Conservation (phyloP, 1,140 invertebrate genomes). For the Leptinotarsa texana region DNA sequence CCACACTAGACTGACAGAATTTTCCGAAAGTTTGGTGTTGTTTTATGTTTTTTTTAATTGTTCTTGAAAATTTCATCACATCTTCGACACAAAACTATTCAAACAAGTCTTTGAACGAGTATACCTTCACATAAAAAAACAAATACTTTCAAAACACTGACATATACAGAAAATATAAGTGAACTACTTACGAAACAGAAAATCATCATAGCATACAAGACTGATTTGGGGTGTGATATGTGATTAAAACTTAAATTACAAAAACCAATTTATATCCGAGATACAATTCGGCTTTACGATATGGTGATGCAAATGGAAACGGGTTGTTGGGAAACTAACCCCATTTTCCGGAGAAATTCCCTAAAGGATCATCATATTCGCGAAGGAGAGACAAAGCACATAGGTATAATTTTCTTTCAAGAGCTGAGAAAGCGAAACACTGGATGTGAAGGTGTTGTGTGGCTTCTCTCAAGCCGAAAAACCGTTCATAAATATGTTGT, state of each 20-base stretch:
- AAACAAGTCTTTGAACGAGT: too few species aligned
- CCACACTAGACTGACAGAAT: too few species aligned
- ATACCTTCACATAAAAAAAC: too few species aligned
- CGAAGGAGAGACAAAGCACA: constrained; percentile 10
- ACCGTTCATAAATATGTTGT: background rate
- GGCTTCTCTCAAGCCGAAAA: background rate
- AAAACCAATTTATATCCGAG: background rate
- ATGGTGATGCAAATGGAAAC: constrained; percentile 9
- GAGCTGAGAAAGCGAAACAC: background rate
- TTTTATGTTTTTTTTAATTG: too few species aligned
- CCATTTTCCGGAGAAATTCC: constrained; percentile 18
- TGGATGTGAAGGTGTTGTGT: background rate
- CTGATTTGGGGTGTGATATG: background rate
- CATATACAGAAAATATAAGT: too few species aligned
- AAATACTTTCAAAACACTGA: too few species aligned
- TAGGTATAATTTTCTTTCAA: constrained; percentile 1
- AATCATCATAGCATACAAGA: background rate
- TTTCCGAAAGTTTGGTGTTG: too few species aligned
- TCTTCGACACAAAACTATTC: too few species aligned
- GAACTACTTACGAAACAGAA: too few species aligned
- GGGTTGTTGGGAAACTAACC: constrained; percentile 11
- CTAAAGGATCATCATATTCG: constrained; percentile 14
- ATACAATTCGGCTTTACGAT: constrained; percentile 3
- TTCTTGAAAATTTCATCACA: too few species aligned
- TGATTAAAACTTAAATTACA: constrained; percentile 18